A percentile compares a stretch with the other conserved stretches of the same genome.
phyloP scores from a whole-genome alignment of 2,113 vertebrate genomes.

The Rhabdomys dilectus region DNA sequence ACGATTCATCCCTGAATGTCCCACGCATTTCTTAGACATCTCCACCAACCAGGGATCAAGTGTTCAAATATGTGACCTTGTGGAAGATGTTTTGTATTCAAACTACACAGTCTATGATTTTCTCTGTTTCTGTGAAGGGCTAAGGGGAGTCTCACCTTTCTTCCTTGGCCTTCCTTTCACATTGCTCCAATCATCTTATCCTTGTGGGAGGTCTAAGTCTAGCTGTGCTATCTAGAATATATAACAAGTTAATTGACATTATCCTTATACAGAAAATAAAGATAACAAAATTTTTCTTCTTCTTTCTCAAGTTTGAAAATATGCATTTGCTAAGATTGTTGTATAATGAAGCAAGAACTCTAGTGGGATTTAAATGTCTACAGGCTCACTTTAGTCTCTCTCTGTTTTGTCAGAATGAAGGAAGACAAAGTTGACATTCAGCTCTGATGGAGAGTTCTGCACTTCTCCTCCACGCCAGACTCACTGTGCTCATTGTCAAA shows the following conservation, averaged over 20 bases:
- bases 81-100: neutral
- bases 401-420: neutral
- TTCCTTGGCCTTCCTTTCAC: neutral
- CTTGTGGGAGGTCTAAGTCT: neutral
- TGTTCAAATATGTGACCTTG: neutral
- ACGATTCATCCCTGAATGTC: too few species aligned
- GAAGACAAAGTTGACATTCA: neutral
- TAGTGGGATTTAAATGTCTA: constrained; percentile 23
- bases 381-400: neutral
- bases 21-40: neutral
- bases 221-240: constrained; percentile 9
- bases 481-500: neutral
- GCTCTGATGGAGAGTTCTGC: neutral
- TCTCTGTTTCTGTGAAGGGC: neutral
- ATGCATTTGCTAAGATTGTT: neutral
- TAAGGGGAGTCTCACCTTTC: neutral
- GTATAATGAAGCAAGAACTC: constrained; percentile 34
- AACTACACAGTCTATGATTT: neutral
- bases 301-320: constrained; percentile 14
- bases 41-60: neutral
- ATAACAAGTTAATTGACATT: constrained; percentile 65
- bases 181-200: neutral
- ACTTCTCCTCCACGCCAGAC: neutral
- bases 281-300: neutral
- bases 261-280: constrained; percentile 58